phyloP scores from a whole-genome alignment of 2,888 invertebrate species.

The Drosophila lacicola region DNA sequence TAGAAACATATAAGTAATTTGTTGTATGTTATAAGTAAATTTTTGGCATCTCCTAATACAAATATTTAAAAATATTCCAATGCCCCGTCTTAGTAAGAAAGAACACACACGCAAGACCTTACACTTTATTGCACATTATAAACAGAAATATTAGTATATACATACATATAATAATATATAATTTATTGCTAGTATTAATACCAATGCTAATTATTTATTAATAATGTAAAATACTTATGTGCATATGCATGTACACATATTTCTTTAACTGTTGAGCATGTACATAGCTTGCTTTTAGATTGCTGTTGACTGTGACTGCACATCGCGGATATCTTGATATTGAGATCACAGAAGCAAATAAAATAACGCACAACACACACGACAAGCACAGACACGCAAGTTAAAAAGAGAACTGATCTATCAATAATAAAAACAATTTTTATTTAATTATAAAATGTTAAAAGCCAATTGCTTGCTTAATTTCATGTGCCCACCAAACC shows the following conservation, averaged over 20 bases:
- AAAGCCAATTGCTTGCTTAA: conserved; percentile 27
- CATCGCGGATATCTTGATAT: conserved; percentile 19
- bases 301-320: conserved; percentile 42
- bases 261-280: conserved; percentile 22
- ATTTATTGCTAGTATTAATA: conserved; percentile 12
- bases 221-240: not conserved
- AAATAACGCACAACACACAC: conserved; percentile 29
- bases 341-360: conserved; percentile 16
- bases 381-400: conserved; percentile 32
- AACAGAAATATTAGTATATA: conserved; percentile 1
- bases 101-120: conserved; percentile 1
- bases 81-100: not conserved
- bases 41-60: not conserved
- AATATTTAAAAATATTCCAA: not conserved
- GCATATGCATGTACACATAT: not conserved
- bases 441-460: conserved; percentile 10
- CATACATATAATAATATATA: conserved; percentile 1
- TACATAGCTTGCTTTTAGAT: conserved; percentile 32
- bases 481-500: conserved; percentile 33
- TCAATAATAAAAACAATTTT: not conserved
- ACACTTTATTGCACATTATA: conserved; percentile 11
- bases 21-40: too few species aligned
- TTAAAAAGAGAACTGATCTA: conserved; percentile 12
- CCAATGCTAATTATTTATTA: conserved; percentile 4
- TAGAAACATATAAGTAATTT: too few species aligned